Evolutionary conservation across 2,888 invertebrate species (phyloP).

Genomic region (Crioceris asparagi): DNA sequence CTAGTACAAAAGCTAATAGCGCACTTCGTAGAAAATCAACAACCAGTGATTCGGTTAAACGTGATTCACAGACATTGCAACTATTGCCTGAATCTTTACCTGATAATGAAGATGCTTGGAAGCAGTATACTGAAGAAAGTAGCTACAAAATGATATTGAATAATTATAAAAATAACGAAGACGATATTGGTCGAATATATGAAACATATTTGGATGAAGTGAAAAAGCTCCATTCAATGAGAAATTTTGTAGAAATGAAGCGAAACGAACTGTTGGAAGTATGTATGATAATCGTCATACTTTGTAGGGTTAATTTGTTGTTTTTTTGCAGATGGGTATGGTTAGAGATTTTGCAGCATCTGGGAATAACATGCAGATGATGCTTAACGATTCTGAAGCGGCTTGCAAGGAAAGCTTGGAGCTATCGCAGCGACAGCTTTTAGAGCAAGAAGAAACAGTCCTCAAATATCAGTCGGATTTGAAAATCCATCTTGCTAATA

Average conservation of each 20-base stretch:
- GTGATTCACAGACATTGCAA: neutral
- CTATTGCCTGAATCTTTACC: constrained; percentile 18
- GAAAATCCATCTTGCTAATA: constrained; percentile 24
- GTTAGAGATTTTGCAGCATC: too few species aligned
- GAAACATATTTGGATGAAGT: constrained; percentile 14
- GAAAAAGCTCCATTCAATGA: constrained; percentile 11
- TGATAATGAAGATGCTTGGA: constrained; percentile 19
- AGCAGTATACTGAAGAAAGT: constrained; percentile 8
- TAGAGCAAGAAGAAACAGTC: constrained; percentile 29
- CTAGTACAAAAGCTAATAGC: too few species aligned
- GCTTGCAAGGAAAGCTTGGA: constrained; percentile 18
- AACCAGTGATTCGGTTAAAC: neutral
- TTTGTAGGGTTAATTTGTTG: too few species aligned
- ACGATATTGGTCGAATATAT: constrained; percentile 5
- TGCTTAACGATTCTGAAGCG: constrained; percentile 8
- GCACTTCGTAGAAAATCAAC: too few species aligned
- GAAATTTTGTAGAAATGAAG: constrained; percentile 15
- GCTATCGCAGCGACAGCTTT: constrained; percentile 16
- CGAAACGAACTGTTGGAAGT: constrained; percentile 15
- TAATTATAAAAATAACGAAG: constrained; percentile 19
- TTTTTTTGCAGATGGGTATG: too few species aligned
- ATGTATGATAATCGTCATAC: too few species aligned
- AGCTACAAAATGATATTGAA: constrained; percentile 14
- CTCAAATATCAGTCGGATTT: constrained; percentile 27
- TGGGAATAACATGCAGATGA: constrained; percentile 6